These are phyloP conservation scores for Colletes collaris DNA, from an alignment of 2,888 invertebrate species.

Conservation along the genomic window DNA sequence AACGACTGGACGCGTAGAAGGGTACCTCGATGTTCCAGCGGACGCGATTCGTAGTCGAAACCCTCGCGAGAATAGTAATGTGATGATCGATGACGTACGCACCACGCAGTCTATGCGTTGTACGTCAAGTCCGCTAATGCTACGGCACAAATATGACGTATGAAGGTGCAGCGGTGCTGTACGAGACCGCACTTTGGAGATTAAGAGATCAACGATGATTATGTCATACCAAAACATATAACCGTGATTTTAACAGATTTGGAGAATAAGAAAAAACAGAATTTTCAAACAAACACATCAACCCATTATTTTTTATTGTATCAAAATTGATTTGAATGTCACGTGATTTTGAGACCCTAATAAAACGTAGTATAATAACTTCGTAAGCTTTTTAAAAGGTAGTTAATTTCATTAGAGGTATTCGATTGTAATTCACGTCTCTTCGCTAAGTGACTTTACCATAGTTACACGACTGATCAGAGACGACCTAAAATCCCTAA, in stretches of 20 bases:
- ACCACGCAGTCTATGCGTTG: constrained; percentile 17
- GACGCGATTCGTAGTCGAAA: constrained; percentile 28
- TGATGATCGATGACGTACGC: constrained; percentile 49
- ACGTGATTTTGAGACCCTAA: background rate
- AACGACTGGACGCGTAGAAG: constrained; percentile 34
- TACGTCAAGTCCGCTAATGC: constrained; percentile 45
- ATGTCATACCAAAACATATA: too few species aligned
- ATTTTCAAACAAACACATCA: too few species aligned
- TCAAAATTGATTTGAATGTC: background rate
- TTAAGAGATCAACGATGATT: constrained; percentile 14
- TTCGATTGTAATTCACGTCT: background rate
- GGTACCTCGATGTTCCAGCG: constrained; percentile 24
- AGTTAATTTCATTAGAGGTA: too few species aligned
- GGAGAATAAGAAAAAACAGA: too few species aligned
- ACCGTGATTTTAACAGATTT: too few species aligned
- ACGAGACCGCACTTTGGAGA: constrained; percentile 11
- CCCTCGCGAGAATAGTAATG: constrained; percentile 51
- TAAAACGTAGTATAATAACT: too few species aligned
- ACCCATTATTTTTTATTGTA: background rate
- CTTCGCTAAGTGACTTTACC: too few species aligned
- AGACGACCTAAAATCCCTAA: background rate
- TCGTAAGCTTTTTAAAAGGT: too few species aligned
- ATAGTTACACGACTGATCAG: too few species aligned
- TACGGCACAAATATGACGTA: constrained; percentile 41
- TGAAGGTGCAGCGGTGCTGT: background rate